Evolutionary conservation across 2,113 vertebrate genomes (phyloP), one percentile per base, ranked within the genome.

Genomic region (Tragelaphus strepsiceros): DNA sequence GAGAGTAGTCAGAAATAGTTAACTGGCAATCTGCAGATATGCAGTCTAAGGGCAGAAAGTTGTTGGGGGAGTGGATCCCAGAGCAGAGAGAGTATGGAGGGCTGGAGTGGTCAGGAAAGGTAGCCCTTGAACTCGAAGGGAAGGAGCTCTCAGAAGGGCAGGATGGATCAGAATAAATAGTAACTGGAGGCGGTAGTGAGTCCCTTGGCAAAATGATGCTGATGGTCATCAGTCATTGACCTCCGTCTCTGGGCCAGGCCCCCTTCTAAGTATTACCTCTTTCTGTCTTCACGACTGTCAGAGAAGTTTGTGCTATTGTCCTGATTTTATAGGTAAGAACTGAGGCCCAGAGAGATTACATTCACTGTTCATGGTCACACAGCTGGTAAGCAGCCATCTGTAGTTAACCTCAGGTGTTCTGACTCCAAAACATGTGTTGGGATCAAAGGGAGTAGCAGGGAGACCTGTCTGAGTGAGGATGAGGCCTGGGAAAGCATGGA

Each of bases 241-340:
- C 3, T 3, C 13, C 0, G 3, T 81, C 14, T 77, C n/a, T 2
- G 21, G 32, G 21, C 30, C 84, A 77, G 39, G 1, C 16, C 12
- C 6, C 49, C 35, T 88, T 51, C 59, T 71, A 58, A 22, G 8
- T 30, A 19, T 26, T 88, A 62, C 39, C 81, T 95, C 35, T 91
- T 91, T 80, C 54, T 32, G 28, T 62, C 54, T 16, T 59, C 74
- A 81, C 0, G 51, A 16, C 5, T 1, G 1, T 53, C 21, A 32
- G 21, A 49, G 61, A 35, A 81, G 43, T 59, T 8, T 19, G 3
- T 28, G 39, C 64, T 26, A 0, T 90, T 61, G 77, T 59, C 83
- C 71, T 14, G 1, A n/a, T 58, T 54, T 94, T 49, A 19, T 19
- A 32, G 59, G 77, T 39, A 5, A 54, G 61, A 89, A 80, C 26